These are phyloP conservation scores for Hermatobates lingyangjiaoensis DNA, from an alignment of 1,140 invertebrate species.

Conservation along the genomic window DNA sequence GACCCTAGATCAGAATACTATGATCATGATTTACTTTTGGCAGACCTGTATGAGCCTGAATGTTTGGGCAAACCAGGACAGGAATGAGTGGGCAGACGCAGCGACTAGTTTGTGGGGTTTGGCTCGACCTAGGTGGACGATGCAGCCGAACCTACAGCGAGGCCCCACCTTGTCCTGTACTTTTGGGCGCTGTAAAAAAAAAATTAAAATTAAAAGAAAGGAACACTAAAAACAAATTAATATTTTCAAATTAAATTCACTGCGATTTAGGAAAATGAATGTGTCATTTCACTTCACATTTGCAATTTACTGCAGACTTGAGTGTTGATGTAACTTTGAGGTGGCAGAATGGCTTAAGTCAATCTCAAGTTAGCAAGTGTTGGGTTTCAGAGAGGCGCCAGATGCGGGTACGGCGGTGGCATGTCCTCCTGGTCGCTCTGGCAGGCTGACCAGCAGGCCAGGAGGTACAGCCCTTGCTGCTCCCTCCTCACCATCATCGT, in stretches of 20 bases:
- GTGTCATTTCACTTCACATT: too few species aligned
- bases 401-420: not conserved
- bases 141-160: conserved; percentile 55
- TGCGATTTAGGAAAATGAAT: too few species aligned
- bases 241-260: too few species aligned
- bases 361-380: too few species aligned
- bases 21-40: too few species aligned
- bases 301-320: not conserved
- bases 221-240: too few species aligned
- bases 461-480: conserved; percentile 6
- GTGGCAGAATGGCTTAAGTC: not conserved
- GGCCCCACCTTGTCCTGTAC: conserved; percentile 47
- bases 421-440: not conserved
- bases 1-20: too few species aligned
- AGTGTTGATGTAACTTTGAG: not conserved
- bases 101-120: conserved; percentile 42
- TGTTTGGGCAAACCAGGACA: conserved; percentile 48
- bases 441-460: not conserved
- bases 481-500: conserved; percentile 10
- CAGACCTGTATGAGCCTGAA: conserved; percentile 62
- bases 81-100: conserved; percentile 53
- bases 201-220: too few species aligned
- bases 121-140: conserved; percentile 43
- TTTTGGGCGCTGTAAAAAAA: conserved; percentile 42
- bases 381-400: too few species aligned